Percentiles rank a stretch among this genome's conserved stretches.
Conservation (phyloP, 2,888 invertebrate species). For the Hirtodrosophila cameraria region DNA sequence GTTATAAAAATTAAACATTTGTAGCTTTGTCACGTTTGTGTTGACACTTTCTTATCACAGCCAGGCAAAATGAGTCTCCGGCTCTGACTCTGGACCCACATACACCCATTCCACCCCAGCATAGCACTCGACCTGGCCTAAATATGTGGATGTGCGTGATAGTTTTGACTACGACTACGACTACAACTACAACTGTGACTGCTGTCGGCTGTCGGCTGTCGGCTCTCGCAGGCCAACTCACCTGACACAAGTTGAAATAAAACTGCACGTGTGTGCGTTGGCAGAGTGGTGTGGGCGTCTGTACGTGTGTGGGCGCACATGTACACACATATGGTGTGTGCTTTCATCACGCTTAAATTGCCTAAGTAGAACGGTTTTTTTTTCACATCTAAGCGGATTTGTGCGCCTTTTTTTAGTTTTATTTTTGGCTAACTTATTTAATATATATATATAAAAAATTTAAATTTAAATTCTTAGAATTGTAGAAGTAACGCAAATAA, state of each 20-base stretch:
- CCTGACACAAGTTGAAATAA: conserved; percentile 63
- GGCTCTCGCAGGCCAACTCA: conserved; percentile 34
- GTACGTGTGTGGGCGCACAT: conserved; percentile 12
- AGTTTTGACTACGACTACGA: conserved; percentile 63
- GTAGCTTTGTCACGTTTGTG: conserved; percentile 80
- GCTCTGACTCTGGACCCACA: conserved; percentile 15
- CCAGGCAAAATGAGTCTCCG: conserved; percentile 51
- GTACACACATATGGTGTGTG: conserved; percentile 49
- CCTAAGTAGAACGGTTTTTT: conserved; percentile 19
- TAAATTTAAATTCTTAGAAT: too few relatives aligned
- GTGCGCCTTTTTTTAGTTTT: conserved; percentile 1
- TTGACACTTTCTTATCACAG: conserved; percentile 80
- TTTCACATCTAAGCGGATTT: neutral
- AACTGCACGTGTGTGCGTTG: conserved; percentile 29
- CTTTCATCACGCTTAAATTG: conserved; percentile 55
- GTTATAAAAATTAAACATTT: conserved; percentile 79
- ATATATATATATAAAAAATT: neutral
- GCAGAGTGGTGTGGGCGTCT: neutral
- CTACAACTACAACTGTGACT: too few relatives aligned
- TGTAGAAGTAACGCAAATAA: too few relatives aligned
- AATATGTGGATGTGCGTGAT: conserved; percentile 76
- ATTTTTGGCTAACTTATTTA: conserved; percentile 1
- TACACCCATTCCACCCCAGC: neutral
- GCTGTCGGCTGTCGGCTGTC: too few relatives aligned
- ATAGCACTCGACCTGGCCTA: conserved; percentile 59